These are phyloP conservation scores for Casuarius casuarius DNA, from an alignment of 2,113 vertebrate genomes.

Conservation along the genomic window DNA sequence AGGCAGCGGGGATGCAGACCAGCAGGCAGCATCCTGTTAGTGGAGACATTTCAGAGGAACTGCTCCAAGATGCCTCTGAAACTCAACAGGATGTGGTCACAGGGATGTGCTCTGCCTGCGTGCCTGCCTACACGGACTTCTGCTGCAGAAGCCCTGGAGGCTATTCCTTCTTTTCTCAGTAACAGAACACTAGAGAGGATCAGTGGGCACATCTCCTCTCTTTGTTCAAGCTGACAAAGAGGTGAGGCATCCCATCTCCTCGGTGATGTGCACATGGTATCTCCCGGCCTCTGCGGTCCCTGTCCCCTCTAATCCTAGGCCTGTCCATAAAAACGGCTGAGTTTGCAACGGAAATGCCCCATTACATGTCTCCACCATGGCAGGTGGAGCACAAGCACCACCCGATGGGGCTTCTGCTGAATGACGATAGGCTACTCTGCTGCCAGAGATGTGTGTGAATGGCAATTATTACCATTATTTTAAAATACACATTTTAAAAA, in stretches of 20 bases:
- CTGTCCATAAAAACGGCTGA: background rate
- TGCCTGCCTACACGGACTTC: background rate
- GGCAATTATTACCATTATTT: background rate
- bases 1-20: background rate
- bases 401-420: background rate
- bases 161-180: background rate
- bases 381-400: background rate
- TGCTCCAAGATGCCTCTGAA: background rate
- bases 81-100: background rate
- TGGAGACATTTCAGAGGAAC: background rate
- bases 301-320: background rate
- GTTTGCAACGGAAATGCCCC: background rate
- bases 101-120: background rate
- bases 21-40: background rate
- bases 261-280: background rate
- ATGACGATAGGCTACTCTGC: background rate
- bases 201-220: background rate
- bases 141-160: background rate
- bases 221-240: background rate
- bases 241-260: background rate
- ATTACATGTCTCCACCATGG: rapidly evolving
- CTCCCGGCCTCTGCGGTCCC: rapidly evolving
- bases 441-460: background rate
- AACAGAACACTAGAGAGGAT: background rate
- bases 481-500: background rate